Evolutionary conservation across 2,888 invertebrate genomes (phyloP), one percentile per base, ranked within the genome.

Genomic region (Diplolepis rosae): DNA sequence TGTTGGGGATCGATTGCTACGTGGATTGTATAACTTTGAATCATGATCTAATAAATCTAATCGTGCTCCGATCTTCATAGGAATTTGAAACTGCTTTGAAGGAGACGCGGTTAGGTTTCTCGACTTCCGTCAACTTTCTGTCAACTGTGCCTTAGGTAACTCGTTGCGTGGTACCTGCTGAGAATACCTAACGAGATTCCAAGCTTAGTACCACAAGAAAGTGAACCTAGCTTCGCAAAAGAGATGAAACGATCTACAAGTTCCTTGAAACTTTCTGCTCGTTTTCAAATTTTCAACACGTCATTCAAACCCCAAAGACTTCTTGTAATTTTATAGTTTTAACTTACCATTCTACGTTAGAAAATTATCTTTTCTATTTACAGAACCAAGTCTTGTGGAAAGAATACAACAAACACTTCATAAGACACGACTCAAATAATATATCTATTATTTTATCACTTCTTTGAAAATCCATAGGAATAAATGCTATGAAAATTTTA

Each of bases 121-220:
- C 54, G 30, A 32, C 54, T 54, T 54, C 30, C 27, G 54, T 54
- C 54, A 32, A 54, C 54, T 54, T 54, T 54, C 54, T 28, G 28
- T 27, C 30, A 18, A 9, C 15, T 15, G 35, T 61, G 39, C 24
- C 18, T 39, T 6, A 61, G 22, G 61, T 61, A 61, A 11, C 61
- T 61, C 61, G 61, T 61, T 39, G 35, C 61, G 39, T 61, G 22
- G 7, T 61, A 39, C 35, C 61, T 61, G 39, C 24, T n/a, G n/a
- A 35, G 61, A 61, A 61, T 61, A 61, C 39, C 24, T 61, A 61
- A 61, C 32, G 22, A 61, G 35, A 39, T 61, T 61, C 9, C 35
- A 11, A 56, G 56, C 56, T 61, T 54, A 7, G 18, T 15, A 32
- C 22, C 32, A 18, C 32, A 56, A 56, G 35, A 56, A 56, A 18